phyloP scores from a whole-genome alignment of 2,113 vertebrate species.

The Alexandromys fortis region DNA sequence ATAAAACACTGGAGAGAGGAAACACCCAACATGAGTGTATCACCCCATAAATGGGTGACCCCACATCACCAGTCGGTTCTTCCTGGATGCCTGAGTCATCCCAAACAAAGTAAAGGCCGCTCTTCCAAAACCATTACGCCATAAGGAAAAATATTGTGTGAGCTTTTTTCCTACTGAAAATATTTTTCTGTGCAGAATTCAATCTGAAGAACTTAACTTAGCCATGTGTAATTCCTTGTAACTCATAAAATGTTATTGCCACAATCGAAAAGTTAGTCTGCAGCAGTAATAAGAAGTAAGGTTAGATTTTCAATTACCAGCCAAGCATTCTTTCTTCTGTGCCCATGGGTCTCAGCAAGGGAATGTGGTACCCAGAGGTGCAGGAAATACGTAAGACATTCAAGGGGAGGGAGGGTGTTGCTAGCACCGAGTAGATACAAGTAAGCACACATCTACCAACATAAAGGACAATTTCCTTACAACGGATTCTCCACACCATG shows the following conservation, averaged over 20 bases:
- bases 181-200: not conserved
- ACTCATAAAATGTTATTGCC: not conserved
- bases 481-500: not conserved
- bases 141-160: not conserved
- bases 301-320: not conserved
- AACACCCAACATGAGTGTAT: not conserved
- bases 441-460: not conserved
- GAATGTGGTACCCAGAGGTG: no score
- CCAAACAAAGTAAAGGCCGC: not conserved
- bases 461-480: not conserved
- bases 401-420: no score
- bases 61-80: not conserved
- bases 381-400: not conserved
- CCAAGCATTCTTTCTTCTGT: not conserved
- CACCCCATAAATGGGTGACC: not conserved
- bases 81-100: not conserved
- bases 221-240: not conserved
- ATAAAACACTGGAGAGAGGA: accelerated
- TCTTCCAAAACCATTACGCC: not conserved
- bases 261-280: not conserved
- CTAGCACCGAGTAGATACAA: not conserved
- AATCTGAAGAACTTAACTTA: not conserved
- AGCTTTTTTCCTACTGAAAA: not conserved
- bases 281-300: not conserved
- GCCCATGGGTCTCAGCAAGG: not conserved